phyloP scores from a whole-genome alignment of 2,113 vertebrate species.

The Trogon surrucura region DNA sequence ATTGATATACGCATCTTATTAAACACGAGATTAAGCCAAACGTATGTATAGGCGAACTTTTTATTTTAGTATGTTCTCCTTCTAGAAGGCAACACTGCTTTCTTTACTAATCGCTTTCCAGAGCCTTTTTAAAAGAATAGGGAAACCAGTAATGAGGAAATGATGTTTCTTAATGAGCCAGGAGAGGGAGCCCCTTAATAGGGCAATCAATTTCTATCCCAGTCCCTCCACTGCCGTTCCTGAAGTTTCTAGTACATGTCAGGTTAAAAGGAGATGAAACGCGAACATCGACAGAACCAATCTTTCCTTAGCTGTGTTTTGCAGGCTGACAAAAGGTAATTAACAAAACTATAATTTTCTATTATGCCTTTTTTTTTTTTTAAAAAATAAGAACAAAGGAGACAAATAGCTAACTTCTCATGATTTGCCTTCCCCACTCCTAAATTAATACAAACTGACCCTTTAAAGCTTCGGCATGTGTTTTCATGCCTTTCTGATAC shows the following conservation, averaged over 20 bases:
- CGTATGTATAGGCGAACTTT: neutral
- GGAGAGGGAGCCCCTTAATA: conserved; percentile 56
- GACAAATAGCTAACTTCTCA: neutral
- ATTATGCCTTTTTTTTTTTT: neutral
- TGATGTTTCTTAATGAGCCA: conserved; percentile 10
- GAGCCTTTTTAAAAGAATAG: neutral
- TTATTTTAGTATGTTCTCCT: neutral
- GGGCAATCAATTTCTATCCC: neutral
- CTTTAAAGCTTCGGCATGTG: neutral
- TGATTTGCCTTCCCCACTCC: neutral
- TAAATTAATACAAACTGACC: neutral
- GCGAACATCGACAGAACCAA: neutral
- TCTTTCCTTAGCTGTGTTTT: conserved; percentile 34
- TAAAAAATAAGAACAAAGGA: neutral
- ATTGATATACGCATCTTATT: conserved; percentile 14
- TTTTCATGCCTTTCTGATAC: neutral
- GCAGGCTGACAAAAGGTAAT: conserved; percentile 21
- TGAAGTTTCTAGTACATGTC: conserved; percentile 4
- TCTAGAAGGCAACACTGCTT: neutral
- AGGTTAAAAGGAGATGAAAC: neutral
- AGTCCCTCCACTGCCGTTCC: neutral
- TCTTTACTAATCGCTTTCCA: neutral
- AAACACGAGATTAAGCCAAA: neutral
- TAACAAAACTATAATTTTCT: conserved; percentile 43
- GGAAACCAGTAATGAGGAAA: neutral